phyloP scores from a whole-genome alignment of 1,140 invertebrate species.

The Danaus plexippus region DNA sequence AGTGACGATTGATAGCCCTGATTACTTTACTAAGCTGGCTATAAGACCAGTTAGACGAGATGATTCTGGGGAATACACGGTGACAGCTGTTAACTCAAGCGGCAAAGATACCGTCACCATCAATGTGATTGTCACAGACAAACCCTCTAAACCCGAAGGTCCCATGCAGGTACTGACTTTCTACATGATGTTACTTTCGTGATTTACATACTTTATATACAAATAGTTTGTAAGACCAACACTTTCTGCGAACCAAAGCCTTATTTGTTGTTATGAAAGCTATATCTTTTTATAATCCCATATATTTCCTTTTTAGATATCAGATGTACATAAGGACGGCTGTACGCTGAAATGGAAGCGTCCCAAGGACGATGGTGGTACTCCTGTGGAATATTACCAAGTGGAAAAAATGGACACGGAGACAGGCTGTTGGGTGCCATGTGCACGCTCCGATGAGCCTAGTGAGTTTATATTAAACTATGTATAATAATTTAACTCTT shows the following conservation, averaged over 20 bases:
- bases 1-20: slow-evolving; percentile 85
- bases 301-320: slow-evolving; percentile 73
- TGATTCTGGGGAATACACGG: slow-evolving; percentile 91
- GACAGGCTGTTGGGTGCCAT: slow-evolving; percentile 95
- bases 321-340: slow-evolving; percentile 93
- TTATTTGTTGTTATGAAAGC: too few relatives aligned
- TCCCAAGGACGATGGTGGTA: slow-evolving; percentile 90
- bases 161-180: slow-evolving; percentile 75
- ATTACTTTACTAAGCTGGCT: slow-evolving; percentile 90
- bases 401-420: slow-evolving; percentile 95
- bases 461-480: slow-evolving; percentile 54
- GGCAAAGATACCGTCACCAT: slow-evolving; percentile 92
- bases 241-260: too few relatives aligned
- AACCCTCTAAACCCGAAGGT: slow-evolving; percentile 88
- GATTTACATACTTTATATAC: too few relatives aligned
- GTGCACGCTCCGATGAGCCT: slow-evolving; percentile 85
- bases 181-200: too few relatives aligned
- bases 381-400: slow-evolving; percentile 93
- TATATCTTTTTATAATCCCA: not conserved
- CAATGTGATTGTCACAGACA: slow-evolving; percentile 93
- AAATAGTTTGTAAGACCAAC: too few relatives aligned
- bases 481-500: slow-evolving; percentile 6
- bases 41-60: slow-evolving; percentile 84
- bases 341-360: slow-evolving; percentile 96
- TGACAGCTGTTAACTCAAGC: slow-evolving; percentile 87